These are phyloP conservation scores for Anthopleura xanthogrammica DNA, from an alignment of 92 coral and sea anemone species.

Conservation along the genomic window DNA sequence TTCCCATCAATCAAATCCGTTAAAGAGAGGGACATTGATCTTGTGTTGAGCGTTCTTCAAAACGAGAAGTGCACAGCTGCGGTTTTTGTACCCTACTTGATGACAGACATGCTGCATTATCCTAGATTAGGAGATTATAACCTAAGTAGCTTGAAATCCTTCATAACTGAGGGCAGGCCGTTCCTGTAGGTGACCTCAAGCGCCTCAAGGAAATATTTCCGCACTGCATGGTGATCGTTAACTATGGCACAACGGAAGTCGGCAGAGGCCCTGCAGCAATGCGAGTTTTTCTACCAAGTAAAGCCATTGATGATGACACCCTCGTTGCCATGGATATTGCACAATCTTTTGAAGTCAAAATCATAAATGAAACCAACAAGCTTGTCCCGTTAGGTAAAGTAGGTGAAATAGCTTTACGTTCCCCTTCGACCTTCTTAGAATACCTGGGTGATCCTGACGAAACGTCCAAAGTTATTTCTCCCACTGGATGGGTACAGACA, in stretches of 20 bases:
- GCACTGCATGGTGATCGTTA: not conserved
- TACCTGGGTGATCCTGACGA: conserved; percentile 41
- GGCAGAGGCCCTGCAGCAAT: not conserved
- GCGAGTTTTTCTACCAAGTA: not conserved
- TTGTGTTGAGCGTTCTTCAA: not conserved
- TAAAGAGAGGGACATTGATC: not conserved
- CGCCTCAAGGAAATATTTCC: not conserved
- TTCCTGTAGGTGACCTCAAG: not conserved
- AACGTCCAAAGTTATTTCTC: conserved; percentile 21
- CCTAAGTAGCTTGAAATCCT: not conserved
- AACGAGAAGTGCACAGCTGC: not conserved
- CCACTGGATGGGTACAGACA: conserved; percentile 37
- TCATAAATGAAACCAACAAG: not conserved
- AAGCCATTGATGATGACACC: not conserved
- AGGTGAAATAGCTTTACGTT: not conserved
- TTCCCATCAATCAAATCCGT: not conserved
- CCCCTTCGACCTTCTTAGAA: conserved; percentile 6
- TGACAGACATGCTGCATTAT: not conserved
- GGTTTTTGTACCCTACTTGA: not conserved
- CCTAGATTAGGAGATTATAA: not conserved
- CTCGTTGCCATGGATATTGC: not conserved
- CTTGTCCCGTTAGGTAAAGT: not conserved
- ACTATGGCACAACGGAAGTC: not conserved
- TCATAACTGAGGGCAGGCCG: not conserved
- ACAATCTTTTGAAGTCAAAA: not conserved